Base-by-base conservation (phyloP, 1,140 invertebrate genomes). In the Drosophila simulans region DNA sequence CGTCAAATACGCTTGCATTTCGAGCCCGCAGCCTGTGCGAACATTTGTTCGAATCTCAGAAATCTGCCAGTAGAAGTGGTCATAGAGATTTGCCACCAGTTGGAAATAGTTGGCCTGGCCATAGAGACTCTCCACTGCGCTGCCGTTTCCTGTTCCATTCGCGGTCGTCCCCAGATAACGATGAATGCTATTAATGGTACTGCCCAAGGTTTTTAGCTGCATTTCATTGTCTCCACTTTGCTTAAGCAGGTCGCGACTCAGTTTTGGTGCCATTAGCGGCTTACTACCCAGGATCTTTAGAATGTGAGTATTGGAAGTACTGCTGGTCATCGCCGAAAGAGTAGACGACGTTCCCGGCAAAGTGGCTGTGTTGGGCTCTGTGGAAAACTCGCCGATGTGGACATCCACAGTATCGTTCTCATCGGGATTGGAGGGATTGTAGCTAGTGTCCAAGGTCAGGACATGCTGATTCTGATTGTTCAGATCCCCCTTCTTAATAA, bases 21-120 rank as follows among this genome's bases (percentile, higher is more conserved):
- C 91, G 0, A 91, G 46, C 10, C 82, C 85, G 20, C 91, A 92
- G 4, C 59, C 81, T 0, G 82, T 91, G 7, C 77, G 68, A 2
- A 92, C 90, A n/a, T 56, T 89, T 5, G 77, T 89, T 7, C 81
- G 63, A 1, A 92, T 90, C 48, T 92, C 88, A 0, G 91, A 64
- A 12, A 85, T 71, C 46, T 92, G 90, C 91, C 91, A 92, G 35
- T 83, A 91, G 46, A 91, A 92, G 15, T 92, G 91, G 55, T 92
- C 91, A 27, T 90, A 92, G 3, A 92, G 71, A 76, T 92, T 92
- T n/a, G 84, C 83, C n/a, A 92, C 59, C 5, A 92, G 77, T 52
- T 91, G 91, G 31, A 92, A 92, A 11, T 88, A 80, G 55, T 92
- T 91, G 2, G 80, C 84, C 42, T 81, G 53, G 1, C 74, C 70